Evolutionary conservation across 2,113 vertebrate species (phyloP), one percentile per base, ranked within the genome.

Genomic region (Bettongia penicillata): DNA sequence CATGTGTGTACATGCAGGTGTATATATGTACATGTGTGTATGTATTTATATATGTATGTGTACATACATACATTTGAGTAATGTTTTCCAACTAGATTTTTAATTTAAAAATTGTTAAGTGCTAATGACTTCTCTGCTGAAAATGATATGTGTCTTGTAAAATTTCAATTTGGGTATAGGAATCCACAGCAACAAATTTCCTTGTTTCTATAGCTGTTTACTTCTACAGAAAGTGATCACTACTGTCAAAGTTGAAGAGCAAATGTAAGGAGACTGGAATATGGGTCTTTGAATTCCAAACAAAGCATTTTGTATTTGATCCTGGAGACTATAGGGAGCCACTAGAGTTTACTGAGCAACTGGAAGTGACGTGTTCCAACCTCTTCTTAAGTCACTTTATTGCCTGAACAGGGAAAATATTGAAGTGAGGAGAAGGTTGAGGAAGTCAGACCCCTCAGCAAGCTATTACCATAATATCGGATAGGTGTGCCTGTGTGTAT

Each of bases 61-160:
- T 53, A 23, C 50, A 28, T 90, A 3, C 23, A 90, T 94, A 1
- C 53, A 57, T 52, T 93, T 96, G 94, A 47, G 47, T 89, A 90
- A 3, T 91, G 37, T 47, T 95, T 95, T 61, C 48, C 48, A 93
- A 19, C 68, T 26, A 51, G 22, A 24, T 31, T 55, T 51, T 91
- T 92, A 57, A 90, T 93, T 95, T 48, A 61, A 68, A 37, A 25
- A 51, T 49, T 26, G 12, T 90, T 94, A 95, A 93, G 89, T 92
- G 49, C 8, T 94, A 92, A 51, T 91, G 10, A 55, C 8, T 90
- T 90, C 93, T 26, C 26, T 52, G n/a, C 93, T 93, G 94, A 95
- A 49, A 8, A 23, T 1, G 48, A 48, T 37, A 28, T 77, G 16
- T 43, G 0, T 51, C 68, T 31, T 26, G 51, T 0, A n/a, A 90